Conservation (phyloP, 2,113 vertebrate genomes). For the Onychostoma macrolepis region DNA sequence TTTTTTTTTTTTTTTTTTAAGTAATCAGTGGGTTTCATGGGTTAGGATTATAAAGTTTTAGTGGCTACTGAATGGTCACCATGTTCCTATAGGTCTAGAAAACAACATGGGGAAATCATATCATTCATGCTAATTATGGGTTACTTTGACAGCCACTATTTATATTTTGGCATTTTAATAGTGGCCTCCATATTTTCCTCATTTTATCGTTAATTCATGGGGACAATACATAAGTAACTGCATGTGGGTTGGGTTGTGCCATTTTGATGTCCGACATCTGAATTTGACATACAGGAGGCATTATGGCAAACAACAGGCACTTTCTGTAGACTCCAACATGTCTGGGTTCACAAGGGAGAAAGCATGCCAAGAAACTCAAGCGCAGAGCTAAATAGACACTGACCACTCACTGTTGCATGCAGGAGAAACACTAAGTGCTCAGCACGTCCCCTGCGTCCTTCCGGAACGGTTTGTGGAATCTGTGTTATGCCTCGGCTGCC, state of each 20-base stretch:
- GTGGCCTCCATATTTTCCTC: not conserved
- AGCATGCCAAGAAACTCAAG: slow-evolving; percentile 33
- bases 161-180: not conserved
- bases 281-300: not conserved
- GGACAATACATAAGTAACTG: not conserved
- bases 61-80: not conserved
- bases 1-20: not conserved
- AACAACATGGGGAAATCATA: not conserved
- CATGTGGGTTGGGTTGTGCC: not conserved
- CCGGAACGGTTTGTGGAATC: not conserved
- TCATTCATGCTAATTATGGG: slow-evolving; percentile 14
- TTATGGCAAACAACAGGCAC: not conserved
- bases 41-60: not conserved
- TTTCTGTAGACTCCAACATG: not conserved
- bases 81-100: not conserved
- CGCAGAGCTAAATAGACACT: not conserved
- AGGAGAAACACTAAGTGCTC: not conserved
- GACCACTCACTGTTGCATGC: not conserved
- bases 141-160: slow-evolving; percentile 16
- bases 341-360: not conserved
- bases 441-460: not conserved
- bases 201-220: not conserved
- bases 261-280: slow-evolving; percentile 3
- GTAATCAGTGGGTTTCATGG: not conserved
- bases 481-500: not conserved